phyloP scores from a whole-genome alignment of 2,888 invertebrate species.

The Nomada fabriciana region DNA sequence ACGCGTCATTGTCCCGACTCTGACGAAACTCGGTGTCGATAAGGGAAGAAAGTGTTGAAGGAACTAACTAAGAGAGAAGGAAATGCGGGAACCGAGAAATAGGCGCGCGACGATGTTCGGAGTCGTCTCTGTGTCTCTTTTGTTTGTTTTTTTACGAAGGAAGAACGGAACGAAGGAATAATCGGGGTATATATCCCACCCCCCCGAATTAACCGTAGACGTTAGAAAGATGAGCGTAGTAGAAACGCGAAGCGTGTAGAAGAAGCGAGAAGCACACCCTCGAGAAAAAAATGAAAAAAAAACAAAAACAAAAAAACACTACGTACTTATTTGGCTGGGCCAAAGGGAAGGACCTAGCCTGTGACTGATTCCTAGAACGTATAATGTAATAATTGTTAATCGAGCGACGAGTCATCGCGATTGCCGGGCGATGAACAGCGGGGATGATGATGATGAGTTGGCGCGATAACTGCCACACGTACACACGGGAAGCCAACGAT shows the following conservation, averaged over 20 bases:
- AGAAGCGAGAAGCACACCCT: conserved; percentile 35
- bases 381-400: conserved; percentile 75
- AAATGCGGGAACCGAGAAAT: conserved; percentile 7
- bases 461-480: conserved; percentile 48
- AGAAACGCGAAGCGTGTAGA: conserved; percentile 58
- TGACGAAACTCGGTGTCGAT: background rate
- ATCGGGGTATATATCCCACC: background rate
- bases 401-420: conserved; percentile 61
- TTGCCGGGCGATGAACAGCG: conserved; percentile 39
- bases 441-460: conserved; percentile 30
- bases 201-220: conserved; percentile 28
- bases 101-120: conserved; percentile 32
- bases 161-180: conserved; percentile 28
- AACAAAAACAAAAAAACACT: conserved; percentile 65
- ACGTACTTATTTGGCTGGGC: conserved; percentile 83
- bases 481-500: conserved; percentile 36
- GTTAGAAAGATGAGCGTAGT: conserved; percentile 19
- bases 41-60: background rate
- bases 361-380: conserved; percentile 83
- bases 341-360: conserved; percentile 71
- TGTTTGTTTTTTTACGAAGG: conserved; percentile 26
- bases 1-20: background rate
- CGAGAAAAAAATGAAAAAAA: background rate
- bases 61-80: background rate
- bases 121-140: conserved; percentile 27